Base-by-base conservation (phyloP, 2,888 invertebrate genomes). In the Diplolepis rosae region DNA sequence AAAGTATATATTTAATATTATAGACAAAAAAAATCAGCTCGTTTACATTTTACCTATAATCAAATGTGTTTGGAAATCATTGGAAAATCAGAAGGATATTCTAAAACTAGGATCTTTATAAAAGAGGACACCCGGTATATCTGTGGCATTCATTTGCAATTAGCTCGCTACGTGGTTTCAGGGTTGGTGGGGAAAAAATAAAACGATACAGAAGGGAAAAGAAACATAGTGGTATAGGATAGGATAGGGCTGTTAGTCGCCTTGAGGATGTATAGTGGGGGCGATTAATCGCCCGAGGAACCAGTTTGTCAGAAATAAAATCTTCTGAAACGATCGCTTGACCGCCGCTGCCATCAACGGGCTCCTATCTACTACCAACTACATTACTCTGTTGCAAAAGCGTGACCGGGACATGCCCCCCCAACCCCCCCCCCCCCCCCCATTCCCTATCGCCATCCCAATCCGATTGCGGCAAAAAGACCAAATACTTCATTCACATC, bases 261-360 rank as follows among this genome's bases (percentile, higher is more conserved):
- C 77, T 70, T 70, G 70, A 70, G 73, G 73, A 70, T 75, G 68
- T 73, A 69, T 71, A 71, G 74, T 71, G 73, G 74, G 75, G 77
- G 75, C 77, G 75, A 77, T 77, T 77, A 77, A 77, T 77, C 75
- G 77, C 71, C 74, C 67, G 61, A 68, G 75, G 77, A 77, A 77
- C 77, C 77, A 77, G 77, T 77, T 77, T 77, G 77, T 77, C 77
- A 75, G 75, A 77, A 75, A 77, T 77, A 77, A 77, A 75, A 77
- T 77, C 72, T 77, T 73, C 75, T 77, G 72, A 61, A 74, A 74
- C 75, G 75, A 71, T 74, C 66, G 65, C 51, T 68, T 69, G 54
- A 65, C 66, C 69, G 73, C 68, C 72, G 71, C 74, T 73, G 68
- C 67, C 70, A 76, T 56, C 76, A 70, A 68, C 65, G 73, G 22